These are phyloP conservation scores for Chaenodraco wilsoni DNA, from an alignment of 2,797 vertebrate genomes.

Conservation along the genomic window DNA sequence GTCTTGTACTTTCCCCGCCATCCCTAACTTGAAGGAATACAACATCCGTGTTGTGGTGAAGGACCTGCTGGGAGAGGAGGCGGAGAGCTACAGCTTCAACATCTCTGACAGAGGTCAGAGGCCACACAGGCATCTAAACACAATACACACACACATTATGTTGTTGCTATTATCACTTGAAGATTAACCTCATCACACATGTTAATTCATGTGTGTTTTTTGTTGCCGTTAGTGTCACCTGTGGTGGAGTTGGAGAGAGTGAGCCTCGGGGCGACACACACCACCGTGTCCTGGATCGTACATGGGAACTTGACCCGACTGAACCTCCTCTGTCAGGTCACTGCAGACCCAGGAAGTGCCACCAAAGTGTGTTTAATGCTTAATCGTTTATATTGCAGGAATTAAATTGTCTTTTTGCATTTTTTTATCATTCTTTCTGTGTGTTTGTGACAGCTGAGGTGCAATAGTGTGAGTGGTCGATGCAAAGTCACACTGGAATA, in stretches of 20 bases:
- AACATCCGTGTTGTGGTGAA: conserved; percentile 68
- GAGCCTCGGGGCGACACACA: conserved; percentile 30
- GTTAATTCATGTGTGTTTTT: not conserved
- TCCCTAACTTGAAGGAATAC: conserved; percentile 62
- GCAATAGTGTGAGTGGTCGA: conserved; percentile 5
- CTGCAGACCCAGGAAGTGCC: conserved; percentile 16
- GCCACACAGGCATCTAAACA: not conserved
- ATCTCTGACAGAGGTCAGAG: conserved; percentile 71
- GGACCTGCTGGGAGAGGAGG: conserved; percentile 65
- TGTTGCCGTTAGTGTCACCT: conserved; percentile 63
- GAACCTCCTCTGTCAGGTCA: conserved; percentile 64
- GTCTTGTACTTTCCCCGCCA: conserved; percentile 58
- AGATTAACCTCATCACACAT: not conserved
- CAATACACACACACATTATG: not conserved
- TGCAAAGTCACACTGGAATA: conserved; percentile 49
- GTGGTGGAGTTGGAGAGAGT: conserved; percentile 33
- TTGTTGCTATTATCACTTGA: not conserved
- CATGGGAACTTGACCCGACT: conserved; percentile 45
- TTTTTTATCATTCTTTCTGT: not conserved
- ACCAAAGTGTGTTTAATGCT: conserved; percentile 43
- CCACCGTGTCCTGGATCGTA: conserved; percentile 58
- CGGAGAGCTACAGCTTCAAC: conserved; percentile 65
- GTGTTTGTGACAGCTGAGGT: conserved; percentile 45
- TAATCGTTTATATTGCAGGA: not conserved
- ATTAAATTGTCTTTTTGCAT: not conserved